phyloP scores from a whole-genome alignment of 2,888 invertebrate genomes.

The Tuta absoluta region DNA sequence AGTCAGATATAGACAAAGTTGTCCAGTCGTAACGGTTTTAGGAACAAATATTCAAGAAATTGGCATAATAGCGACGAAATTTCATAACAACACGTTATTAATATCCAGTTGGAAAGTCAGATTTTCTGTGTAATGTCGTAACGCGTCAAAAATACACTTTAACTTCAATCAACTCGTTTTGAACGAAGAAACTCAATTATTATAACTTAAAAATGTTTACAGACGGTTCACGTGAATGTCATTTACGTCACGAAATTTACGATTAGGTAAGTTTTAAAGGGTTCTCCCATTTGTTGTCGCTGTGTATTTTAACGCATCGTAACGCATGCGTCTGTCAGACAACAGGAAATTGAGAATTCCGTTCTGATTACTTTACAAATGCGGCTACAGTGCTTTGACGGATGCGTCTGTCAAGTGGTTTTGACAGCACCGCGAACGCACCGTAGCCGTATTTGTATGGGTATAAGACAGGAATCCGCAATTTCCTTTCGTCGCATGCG shows the following conservation, averaged over 20 bases:
- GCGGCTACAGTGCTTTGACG: too few relatives aligned
- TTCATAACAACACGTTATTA: slow-evolving; percentile 12
- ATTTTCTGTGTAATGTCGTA: slow-evolving; percentile 39
- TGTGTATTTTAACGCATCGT: too few relatives aligned
- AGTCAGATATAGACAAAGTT: background rate
- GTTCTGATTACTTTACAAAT: too few relatives aligned
- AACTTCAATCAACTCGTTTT: slow-evolving; percentile 41
- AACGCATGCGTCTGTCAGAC: too few relatives aligned
- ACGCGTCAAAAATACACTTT: slow-evolving; percentile 44
- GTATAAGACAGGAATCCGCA: too few relatives aligned
- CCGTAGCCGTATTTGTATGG: slow-evolving; percentile 35
- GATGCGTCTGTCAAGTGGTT: too few relatives aligned
- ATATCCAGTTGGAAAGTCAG: slow-evolving; percentile 31
- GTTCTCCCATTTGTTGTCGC: slow-evolving; percentile 40
- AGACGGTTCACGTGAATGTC: slow-evolving; percentile 48
- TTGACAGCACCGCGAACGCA: slow-evolving; percentile 39
- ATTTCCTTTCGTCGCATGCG: too few relatives aligned
- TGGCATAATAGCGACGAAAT: background rate
- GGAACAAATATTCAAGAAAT: background rate
- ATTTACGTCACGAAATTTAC: slow-evolving; percentile 47
- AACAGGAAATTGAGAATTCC: too few relatives aligned
- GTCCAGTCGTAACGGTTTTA: background rate
- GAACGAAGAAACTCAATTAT: slow-evolving; percentile 57
- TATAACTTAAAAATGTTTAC: slow-evolving; percentile 52
- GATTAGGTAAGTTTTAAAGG: slow-evolving; percentile 48